Percentiles rank a stretch among this genome's conserved stretches.
Evolutionary conservation across 2,888 invertebrate species (phyloP).

Genomic region (Celastrina argiolus): DNA sequence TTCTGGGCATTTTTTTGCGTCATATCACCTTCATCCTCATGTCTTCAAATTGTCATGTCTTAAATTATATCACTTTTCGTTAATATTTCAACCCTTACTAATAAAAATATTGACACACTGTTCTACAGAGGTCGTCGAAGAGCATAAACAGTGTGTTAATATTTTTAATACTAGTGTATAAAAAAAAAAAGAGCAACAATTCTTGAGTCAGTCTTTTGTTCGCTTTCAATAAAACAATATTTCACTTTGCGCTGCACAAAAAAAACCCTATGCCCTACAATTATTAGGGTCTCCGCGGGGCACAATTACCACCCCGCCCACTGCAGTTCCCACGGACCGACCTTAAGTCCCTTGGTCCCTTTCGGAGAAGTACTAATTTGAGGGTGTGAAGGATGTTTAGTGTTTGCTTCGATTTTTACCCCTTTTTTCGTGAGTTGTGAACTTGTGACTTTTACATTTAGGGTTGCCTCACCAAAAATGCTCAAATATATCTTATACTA

Average conservation of each 20-base stretch:
- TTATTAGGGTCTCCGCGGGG: conserved; percentile 62
- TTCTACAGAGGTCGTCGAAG: no score
- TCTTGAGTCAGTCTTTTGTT: not conserved
- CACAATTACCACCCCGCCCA: conserved; percentile 69
- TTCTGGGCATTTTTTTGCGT: no score
- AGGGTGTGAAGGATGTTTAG: conserved; percentile 5
- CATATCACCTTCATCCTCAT: no score
- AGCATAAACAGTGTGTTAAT: no score
- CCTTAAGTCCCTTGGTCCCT: not conserved
- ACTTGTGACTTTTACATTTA: not conserved
- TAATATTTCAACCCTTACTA: no score
- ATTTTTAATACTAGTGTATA: no score
- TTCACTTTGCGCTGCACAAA: not conserved
- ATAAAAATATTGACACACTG: no score
- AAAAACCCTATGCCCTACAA: conserved; percentile 49
- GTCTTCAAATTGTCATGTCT: no score
- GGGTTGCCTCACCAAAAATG: not conserved
- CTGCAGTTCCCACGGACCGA: conserved; percentile 63
- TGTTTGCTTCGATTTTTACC: not conserved
- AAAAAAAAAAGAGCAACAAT: not conserved
- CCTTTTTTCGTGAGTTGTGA: not conserved
- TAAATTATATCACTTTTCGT: no score
- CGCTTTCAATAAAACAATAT: not conserved
- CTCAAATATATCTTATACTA: no score
- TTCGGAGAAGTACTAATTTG: conserved; percentile 22